Base-by-base conservation (phyloP, 2,888 invertebrate genomes). In the Orthosia gothica region DNA sequence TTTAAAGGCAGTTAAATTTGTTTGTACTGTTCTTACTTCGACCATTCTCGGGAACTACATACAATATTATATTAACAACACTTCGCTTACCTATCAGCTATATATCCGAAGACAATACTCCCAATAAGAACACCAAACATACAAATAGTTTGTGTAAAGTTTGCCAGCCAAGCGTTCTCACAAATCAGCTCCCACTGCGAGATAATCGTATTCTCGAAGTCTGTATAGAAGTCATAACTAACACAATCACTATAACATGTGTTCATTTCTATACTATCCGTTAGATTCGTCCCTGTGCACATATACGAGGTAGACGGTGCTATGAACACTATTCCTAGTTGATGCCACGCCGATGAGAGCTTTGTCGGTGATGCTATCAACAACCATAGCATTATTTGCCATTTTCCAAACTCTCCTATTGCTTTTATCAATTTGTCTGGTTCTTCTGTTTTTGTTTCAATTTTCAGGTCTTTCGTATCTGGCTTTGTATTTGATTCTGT, bases 111-210 rank as follows among this genome's bases (percentile, higher is more conserved):
- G 9, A 97, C 69, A 80, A 98, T 94, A 88, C 97, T 98, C 26
- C 98, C 98, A 66, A 97, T 89, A 76, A 98, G 94, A 61, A 98
- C 97, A 52, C 98, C 98, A 65, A 97, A 93, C 98, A 98, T 98
- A 52, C 97, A 97, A 64, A 98, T 93, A 15, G 97, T 97, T 90
- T 98, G 98, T 0, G 97, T 97, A 26, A 98, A 92, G 87, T 97
- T 97, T 0, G 97, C 97, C 85, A 98, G 92, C 92, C 97, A 97
- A 1, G 95, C 93, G 55, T 95, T 95, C 1, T 96, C 95, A 89
- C 98, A 98, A 0, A 98, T 97, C 76, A 98, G 93, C 87, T 97
- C 96, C 97, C 98, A 98, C 96, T 98, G 97, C 0, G 97, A 97
- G 64, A 97, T 96, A 18, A 98, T 98, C 0, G 98, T 98, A 85